A percentile compares a stretch with the other conserved stretches of the same genome.
Conservation (phyloP, 2,888 invertebrate genomes). For the Cataglyphis albicans region DNA sequence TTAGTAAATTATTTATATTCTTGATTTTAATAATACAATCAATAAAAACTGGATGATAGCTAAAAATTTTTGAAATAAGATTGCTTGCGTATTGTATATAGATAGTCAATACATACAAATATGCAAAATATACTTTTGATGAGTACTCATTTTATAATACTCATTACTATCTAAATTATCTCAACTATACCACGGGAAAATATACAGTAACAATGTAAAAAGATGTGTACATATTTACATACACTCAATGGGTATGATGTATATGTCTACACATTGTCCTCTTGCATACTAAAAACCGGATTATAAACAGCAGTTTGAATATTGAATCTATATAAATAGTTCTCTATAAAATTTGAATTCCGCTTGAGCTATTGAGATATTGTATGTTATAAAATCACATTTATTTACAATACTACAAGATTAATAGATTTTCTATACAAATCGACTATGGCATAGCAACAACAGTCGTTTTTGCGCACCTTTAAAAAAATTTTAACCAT, state of each 20-base stretch:
- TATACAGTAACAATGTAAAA: conserved; percentile 31
- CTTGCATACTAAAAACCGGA: background rate
- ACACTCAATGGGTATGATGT: background rate
- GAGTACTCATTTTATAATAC: background rate
- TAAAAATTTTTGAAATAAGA: conserved; percentile 10
- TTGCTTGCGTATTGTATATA: background rate
- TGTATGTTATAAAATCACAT: conserved; percentile 84
- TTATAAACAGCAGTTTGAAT: conserved; percentile 10
- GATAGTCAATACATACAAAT: background rate
- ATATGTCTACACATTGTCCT: background rate
- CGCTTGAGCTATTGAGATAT: conserved; percentile 51
- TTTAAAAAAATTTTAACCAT: conserved; percentile 78
- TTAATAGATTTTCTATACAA: conserved; percentile 81
- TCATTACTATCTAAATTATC: background rate
- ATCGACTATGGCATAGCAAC: conserved; percentile 70
- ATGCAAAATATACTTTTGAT: background rate
- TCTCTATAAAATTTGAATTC: conserved; percentile 58
- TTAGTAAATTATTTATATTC: conserved; percentile 32
- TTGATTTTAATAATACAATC: background rate
- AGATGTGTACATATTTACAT: conserved; percentile 36
- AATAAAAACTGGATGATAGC: background rate
- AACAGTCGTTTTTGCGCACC: conserved; percentile 73
- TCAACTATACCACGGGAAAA: background rate
- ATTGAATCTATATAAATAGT: conserved; percentile 11
- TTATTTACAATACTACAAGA: conserved; percentile 85